Percentiles rank a stretch among this genome's conserved stretches.
These are phyloP conservation scores for Neocrepidodera transversa DNA, from an alignment of 2,888 invertebrate species.

Conservation along the genomic window DNA sequence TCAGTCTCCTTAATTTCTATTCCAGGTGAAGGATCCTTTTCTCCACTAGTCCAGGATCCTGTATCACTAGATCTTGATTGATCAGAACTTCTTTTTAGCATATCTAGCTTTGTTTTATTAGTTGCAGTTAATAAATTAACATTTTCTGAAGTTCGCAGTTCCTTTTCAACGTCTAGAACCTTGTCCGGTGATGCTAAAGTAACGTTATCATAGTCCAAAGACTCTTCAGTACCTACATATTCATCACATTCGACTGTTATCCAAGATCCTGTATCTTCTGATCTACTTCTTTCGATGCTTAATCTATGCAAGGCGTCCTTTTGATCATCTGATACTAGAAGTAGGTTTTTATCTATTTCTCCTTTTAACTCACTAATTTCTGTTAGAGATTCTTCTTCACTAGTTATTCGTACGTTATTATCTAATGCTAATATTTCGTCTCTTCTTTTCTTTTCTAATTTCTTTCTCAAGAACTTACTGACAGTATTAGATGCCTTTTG, in stretches of 20 bases:
- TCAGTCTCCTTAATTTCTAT: conserved; percentile 69
- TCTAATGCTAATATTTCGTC: conserved; percentile 62
- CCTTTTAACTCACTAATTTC: conserved; percentile 70
- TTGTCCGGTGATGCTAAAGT: conserved; percentile 54
- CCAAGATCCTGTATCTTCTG: conserved; percentile 75
- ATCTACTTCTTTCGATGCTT: conserved; percentile 64
- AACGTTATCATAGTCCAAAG: conserved; percentile 64
- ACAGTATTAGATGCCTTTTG: conserved; percentile 56
- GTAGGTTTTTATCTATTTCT: conserved; percentile 61
- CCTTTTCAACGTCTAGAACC: conserved; percentile 37
- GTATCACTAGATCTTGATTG: conserved; percentile 80
- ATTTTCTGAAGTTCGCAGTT: conserved; percentile 35
- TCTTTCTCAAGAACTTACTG: conserved; percentile 54
- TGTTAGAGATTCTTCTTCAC: conserved; percentile 74
- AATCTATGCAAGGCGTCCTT: conserved; percentile 63
- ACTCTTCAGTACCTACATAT: conserved; percentile 69
- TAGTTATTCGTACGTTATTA: conserved; percentile 61
- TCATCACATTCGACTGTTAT: conserved; percentile 74
- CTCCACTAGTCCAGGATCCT: conserved; percentile 80
- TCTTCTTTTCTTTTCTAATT: conserved; percentile 52
- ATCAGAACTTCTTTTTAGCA: conserved; percentile 74
- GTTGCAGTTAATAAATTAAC: conserved; percentile 59
- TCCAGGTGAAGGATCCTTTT: conserved; percentile 74
- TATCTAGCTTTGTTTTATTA: conserved; percentile 62
- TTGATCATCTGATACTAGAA: conserved; percentile 61